Conservation (phyloP, 2,797 vertebrate species). For the Pangasius djambal region DNA sequence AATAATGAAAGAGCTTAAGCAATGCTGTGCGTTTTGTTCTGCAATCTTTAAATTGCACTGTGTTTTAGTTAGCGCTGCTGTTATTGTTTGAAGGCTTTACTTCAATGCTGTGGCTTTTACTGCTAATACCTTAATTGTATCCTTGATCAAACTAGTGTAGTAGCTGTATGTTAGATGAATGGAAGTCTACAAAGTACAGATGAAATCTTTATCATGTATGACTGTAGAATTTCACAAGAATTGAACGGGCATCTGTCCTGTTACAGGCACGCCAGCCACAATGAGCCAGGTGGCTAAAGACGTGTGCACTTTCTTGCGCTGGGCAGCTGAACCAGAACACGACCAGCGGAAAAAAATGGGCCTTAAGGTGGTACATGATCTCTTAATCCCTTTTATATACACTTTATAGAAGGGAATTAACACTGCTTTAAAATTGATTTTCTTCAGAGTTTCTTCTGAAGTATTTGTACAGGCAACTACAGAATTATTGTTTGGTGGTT, state of each 20-base stretch:
- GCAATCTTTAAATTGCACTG: background rate
- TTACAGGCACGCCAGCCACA: constrained; percentile 85
- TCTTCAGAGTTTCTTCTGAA: background rate
- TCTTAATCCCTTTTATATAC: constrained; percentile 32
- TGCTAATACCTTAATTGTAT: background rate
- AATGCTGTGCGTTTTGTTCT: background rate
- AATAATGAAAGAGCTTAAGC: background rate
- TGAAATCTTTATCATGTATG: background rate
- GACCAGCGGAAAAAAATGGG: constrained; percentile 87
- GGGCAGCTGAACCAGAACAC: constrained; percentile 81
- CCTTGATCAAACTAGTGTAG: background rate
- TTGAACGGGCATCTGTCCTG: background rate
- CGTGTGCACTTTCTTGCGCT: constrained; percentile 81
- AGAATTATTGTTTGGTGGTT: background rate
- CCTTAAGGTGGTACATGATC: constrained; percentile 79
- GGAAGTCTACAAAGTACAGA: background rate
- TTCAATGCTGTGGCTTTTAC: background rate
- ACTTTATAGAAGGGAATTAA: background rate
- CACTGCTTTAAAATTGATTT: background rate
- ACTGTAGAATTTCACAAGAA: background rate
- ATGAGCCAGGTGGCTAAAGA: constrained; percentile 84
- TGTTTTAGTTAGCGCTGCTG: background rate
- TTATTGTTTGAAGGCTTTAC: background rate
- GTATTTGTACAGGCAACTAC: background rate
- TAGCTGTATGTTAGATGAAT: background rate